Conservation (phyloP, 2,113 vertebrate genomes). For the Anhinga rufa region DNA sequence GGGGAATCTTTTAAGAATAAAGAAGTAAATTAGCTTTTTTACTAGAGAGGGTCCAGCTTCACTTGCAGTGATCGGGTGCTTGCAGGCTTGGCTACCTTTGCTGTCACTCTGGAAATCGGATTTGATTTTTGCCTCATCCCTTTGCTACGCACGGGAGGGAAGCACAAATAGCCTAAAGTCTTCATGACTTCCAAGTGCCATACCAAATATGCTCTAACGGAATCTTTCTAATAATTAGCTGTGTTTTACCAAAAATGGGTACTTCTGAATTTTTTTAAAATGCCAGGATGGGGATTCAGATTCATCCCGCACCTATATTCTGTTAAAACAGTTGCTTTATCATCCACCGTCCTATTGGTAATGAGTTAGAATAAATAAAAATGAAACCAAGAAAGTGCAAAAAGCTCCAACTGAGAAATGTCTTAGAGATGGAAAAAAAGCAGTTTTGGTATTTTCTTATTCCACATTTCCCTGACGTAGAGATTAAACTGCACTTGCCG, state of each 20-base stretch:
- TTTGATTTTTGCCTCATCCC: not conserved
- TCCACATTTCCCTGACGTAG: not conserved
- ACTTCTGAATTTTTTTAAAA: not conserved
- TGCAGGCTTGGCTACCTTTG: not conserved
- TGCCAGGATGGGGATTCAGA: not conserved
- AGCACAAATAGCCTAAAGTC: not conserved
- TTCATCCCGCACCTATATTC: not conserved
- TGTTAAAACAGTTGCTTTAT: not conserved
- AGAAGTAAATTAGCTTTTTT: constrained; percentile 12
- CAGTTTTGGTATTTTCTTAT: not conserved
- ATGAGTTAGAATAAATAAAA: not conserved
- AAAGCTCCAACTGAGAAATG: not conserved
- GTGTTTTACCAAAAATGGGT: not conserved
- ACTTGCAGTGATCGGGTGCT: not conserved
- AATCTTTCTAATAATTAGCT: not conserved
- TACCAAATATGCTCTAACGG: not conserved
- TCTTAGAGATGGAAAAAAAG: not conserved
- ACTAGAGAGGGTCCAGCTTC: not conserved
- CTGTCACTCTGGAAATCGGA: not conserved
- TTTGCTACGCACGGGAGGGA: not conserved
- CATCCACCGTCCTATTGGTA: not conserved
- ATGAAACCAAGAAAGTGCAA: not conserved
- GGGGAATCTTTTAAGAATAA: constrained; percentile 4
- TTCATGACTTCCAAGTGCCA: not conserved
- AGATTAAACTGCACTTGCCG: not conserved